Base-by-base conservation (phyloP, 2,888 invertebrate genomes). In the Adelognathus sp. region DNA sequence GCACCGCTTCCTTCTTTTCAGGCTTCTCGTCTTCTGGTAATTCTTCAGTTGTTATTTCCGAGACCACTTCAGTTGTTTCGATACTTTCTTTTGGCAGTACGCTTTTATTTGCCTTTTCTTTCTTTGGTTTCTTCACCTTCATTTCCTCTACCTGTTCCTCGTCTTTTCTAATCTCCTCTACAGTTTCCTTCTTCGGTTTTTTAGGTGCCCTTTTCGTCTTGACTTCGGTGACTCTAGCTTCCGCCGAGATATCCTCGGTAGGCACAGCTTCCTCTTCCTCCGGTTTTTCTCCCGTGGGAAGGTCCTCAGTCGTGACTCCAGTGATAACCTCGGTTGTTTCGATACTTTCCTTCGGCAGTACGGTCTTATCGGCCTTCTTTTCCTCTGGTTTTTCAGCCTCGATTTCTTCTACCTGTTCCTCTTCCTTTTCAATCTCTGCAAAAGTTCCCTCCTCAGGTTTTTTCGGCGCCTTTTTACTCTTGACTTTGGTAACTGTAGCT, bases 251-350 rank as follows among this genome's bases (percentile, higher is more conserved):
- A 64, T 85, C 83, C 64, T 83, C 81, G n/a, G 67, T 58, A 16
- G 83, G 54, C 14, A 69, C 70, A 46, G 84, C 83, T 67, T 84
- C 78, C 21, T 85, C 77, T 41, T 78, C 54, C 50, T 76, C 60
- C 9, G 80, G 80, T 24, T 75, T 81, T 52, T 76, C 61, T 44
- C 70, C 78, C 60, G 69, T 76, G 56, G 66, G 56, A 18, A 82
- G 60, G 33, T 83, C 70, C 77, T 86, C 86, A 50, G 86, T 84
- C 4, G 78, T 73, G 60, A 86, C 83, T 63, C 85, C 72, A 3
- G 84, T 77, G 66, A 85, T 79, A n/a, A 83, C 82, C 66, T 84
- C 83, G 18, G 84, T 83, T 52, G 82, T 78, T 71, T 86, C 83
- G 41, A 89, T 86, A 54, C 84, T 84, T 69, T 84, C 80, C 14